phyloP scores from a whole-genome alignment of 2,797 vertebrate species.

The Garrulus glandarius region DNA sequence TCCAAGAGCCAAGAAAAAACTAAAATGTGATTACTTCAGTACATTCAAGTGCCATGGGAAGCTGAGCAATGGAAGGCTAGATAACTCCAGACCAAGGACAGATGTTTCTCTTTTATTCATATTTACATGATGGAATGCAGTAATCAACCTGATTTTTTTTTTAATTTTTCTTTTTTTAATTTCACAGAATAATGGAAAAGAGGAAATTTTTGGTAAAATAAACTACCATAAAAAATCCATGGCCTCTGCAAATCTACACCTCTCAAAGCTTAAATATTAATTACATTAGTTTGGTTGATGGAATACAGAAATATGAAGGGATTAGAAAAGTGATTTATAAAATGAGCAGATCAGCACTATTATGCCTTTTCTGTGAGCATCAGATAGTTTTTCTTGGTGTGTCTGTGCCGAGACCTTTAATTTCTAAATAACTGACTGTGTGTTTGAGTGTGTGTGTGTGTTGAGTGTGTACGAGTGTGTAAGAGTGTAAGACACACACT shows the following conservation, averaged over 20 bases:
- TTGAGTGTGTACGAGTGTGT: no score
- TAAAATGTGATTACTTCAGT: not conserved
- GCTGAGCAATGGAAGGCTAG: not conserved
- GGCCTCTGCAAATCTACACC: not conserved
- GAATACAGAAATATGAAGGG: not conserved
- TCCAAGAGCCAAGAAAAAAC: constrained; percentile 40
- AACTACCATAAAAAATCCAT: not conserved
- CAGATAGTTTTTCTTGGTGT: not conserved
- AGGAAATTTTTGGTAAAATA: not conserved
- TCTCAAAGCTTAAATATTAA: not conserved
- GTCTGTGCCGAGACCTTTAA: not conserved
- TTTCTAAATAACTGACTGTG: not conserved
- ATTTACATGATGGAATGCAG: not conserved
- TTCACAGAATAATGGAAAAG: constrained; percentile 13
- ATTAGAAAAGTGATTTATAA: not conserved
- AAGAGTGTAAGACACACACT: not conserved
- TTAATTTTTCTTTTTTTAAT: not conserved
- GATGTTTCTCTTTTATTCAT: constrained; percentile 28
- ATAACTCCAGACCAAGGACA: not conserved
- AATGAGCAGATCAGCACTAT: not conserved
- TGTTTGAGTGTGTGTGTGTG: not conserved
- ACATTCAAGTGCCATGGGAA: not conserved
- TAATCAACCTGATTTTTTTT: not conserved
- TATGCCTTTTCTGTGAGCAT: not conserved
- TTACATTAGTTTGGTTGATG: not conserved